Conservation (phyloP, 23 tunicate genomes). For the Diplosoma virens region DNA sequence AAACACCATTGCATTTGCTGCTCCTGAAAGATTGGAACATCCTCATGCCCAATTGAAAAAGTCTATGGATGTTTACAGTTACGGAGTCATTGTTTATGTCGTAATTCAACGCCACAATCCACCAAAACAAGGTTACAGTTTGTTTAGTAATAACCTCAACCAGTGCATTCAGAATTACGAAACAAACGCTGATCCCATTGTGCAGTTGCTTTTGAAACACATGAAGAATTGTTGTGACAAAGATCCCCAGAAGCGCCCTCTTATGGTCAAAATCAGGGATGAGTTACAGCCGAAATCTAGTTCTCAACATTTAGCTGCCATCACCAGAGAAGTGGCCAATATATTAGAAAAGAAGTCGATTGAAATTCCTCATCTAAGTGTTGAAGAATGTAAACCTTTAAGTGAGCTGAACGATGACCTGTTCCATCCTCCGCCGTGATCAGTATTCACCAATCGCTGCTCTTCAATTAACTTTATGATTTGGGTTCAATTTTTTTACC, state of each 20-base stretch:
- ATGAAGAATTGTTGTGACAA: conserved; percentile 5
- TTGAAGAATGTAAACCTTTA: too few relatives aligned
- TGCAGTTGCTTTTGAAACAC: background rate
- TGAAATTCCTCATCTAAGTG: too few relatives aligned
- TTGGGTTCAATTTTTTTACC: too few relatives aligned
- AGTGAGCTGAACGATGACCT: too few relatives aligned
- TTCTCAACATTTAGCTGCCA: too few relatives aligned
- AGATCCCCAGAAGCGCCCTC: background rate
- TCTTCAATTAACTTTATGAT: too few relatives aligned
- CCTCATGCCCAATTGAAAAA: background rate
- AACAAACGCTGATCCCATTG: background rate
- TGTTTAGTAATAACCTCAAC: background rate
- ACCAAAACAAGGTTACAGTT: background rate
- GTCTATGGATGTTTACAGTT: background rate
- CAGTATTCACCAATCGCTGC: too few relatives aligned
- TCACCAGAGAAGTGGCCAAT: too few relatives aligned
- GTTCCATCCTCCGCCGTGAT: too few relatives aligned
- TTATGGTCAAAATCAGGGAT: background rate
- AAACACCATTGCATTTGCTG: background rate
- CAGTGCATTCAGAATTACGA: background rate
- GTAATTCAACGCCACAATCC: background rate
- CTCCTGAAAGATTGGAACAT: conserved; percentile 1
- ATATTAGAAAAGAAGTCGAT: too few relatives aligned
- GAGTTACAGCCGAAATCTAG: too few relatives aligned
- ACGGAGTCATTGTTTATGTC: background rate